Base-by-base conservation (phyloP, 2,888 invertebrate species). In the Xestoiulus laeticollis region DNA sequence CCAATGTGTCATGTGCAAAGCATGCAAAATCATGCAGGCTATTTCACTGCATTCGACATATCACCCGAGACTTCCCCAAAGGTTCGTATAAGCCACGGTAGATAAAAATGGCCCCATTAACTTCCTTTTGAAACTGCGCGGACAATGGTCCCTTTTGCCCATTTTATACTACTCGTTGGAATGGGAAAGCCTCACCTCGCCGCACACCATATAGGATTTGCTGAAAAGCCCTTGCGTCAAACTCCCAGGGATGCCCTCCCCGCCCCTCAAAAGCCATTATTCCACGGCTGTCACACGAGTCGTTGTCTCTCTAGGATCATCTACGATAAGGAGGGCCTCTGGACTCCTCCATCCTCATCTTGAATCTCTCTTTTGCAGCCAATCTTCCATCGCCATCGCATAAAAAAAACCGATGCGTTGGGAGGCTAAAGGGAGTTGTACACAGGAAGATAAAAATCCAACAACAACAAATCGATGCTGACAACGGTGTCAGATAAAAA, bases 401-500 rank as follows among this genome's bases (percentile, higher is more conserved):
- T n/a, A 53, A 53, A 53, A 53, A 53, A 53, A 10, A 16, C 48
- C 48, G 38, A 16, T 48, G 53, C 2, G 53, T 5, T 16, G 53
- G 53, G 53, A 19, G 5, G 16, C 19, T 53, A 5, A n/a, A n/a
- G 53, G 53, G 16, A 53, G 53, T 53, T 53, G 19, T 53, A 48
- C n/a, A 19, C 53, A 53, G 53, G 53, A 53, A 53, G 19, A 53
- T 16, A 53, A 53, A 53, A 53, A 53, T 53, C 53, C 53, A 53
- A 53, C 53, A 53, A 38, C 38, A 38, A 53, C 53, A 53, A 53
- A 53, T 53, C 53, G 53, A 53, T 53, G 53, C 19, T 19, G 53
- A 53, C 53, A 53, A 53, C 53, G n/a, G 53, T 53, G 53, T 53
- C 53, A 53, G 53, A 53, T 53, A 53, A 53, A 53, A 53, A 53